Evolutionary conservation across 2,888 invertebrate genomes (phyloP).

Genomic region (Sacculina carcini): DNA sequence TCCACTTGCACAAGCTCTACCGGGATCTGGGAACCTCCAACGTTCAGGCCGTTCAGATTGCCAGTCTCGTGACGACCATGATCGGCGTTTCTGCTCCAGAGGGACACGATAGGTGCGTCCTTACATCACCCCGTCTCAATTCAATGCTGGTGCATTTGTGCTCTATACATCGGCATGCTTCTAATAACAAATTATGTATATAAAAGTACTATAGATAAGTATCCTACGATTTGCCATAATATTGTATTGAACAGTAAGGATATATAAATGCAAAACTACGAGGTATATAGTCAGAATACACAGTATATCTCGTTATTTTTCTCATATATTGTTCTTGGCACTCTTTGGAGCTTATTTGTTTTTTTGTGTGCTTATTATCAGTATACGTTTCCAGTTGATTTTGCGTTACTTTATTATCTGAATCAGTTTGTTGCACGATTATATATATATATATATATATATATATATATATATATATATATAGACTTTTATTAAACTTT

Average conservation of each 20-base stretch:
- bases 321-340: not conserved
- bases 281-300: too few relatives aligned
- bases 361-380: conserved; percentile 4
- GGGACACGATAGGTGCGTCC: conserved; percentile 6
- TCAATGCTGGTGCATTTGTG: too few relatives aligned
- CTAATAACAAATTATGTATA: too few relatives aligned
- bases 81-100: conserved; percentile 32
- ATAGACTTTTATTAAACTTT: too few relatives aligned
- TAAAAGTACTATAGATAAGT: conserved; percentile 4
- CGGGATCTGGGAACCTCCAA: conserved; percentile 55
- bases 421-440: too few relatives aligned
- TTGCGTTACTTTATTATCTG: conserved; percentile 7
- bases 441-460: conserved; percentile 9
- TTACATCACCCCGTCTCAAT: too few relatives aligned
- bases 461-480: too few relatives aligned
- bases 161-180: too few relatives aligned
- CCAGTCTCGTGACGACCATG: conserved; percentile 45
- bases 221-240: too few relatives aligned
- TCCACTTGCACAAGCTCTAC: conserved; percentile 50
- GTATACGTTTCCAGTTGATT: conserved; percentile 7
- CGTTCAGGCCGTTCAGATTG: conserved; percentile 54
- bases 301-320: too few relatives aligned
- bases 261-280: too few relatives aligned
- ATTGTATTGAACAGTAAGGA: too few relatives aligned
- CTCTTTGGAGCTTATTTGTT: not conserved